Base-by-base conservation (phyloP, 2,888 invertebrate genomes). In the Aquatica leii region DNA sequence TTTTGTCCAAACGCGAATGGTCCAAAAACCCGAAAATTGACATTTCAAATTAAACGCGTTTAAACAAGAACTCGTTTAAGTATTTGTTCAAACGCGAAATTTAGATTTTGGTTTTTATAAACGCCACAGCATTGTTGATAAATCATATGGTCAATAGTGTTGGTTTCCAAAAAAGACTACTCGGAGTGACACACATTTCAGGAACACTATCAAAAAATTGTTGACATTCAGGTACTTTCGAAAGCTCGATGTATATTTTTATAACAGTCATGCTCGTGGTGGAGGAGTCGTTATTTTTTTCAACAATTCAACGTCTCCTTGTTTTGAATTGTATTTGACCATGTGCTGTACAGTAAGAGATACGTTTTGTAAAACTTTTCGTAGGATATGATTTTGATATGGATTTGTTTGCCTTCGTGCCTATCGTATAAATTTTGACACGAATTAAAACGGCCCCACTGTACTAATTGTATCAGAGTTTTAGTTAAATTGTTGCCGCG, bases 281-380 rank as follows among this genome's bases (percentile, higher is more conserved):
- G 46, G 46, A 17, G 18, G 18, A 46, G 18, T 46, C 46, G 18
- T 46, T n/a, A 46, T 46, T 46, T 46, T 24, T 46, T 46, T 46
- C 46, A 46, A 46, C 18, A 20, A 46, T 46, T 46, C 15, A 46
- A 46, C 46, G 46, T 46, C 46, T 46, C 46, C 46, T 46, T 46
- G 18, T 46, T 46, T 46, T 18, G 46, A 46, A 46, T 56, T 65
- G 67, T 68, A 71, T 70, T 70, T 69, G 69, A 69, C 68, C 71
- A 63, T 60, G 52, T 48, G 46, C 12, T 50, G 15, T 31, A 50
- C 24, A n/a, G 24, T 24, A 31, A 24, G 14, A 31, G n/a, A 50
- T 6, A n/a, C 49, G 24, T 50, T 50, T 50, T 50, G 24, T 17
- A 50, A 24, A 31, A n/a, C 6, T 31, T 31, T 50, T 21, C 31